Evolutionary conservation across 1,140 invertebrate genomes (phyloP).

Genomic region (Notospermus geniculatus): DNA sequence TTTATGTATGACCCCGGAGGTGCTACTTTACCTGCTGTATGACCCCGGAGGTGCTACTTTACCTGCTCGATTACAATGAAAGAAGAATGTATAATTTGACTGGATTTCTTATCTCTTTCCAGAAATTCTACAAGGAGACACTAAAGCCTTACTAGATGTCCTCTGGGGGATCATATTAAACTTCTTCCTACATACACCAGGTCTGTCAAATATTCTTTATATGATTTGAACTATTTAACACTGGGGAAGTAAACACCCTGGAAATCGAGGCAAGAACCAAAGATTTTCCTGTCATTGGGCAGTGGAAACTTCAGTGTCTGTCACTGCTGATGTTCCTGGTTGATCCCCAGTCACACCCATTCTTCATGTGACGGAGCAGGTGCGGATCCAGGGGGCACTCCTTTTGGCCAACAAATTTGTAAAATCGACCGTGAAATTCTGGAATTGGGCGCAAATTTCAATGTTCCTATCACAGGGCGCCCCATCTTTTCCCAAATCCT

Average conservation of each 20-base stretch:
- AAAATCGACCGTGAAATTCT: too few relatives aligned
- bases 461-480: too few relatives aligned
- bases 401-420: too few relatives aligned
- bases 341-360: too few relatives aligned
- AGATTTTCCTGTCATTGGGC: too few relatives aligned
- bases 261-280: too few relatives aligned
- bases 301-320: not conserved
- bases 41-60: not conserved
- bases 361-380: too few relatives aligned
- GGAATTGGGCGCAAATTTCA: too few relatives aligned
- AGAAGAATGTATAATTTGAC: not conserved
- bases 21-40: not conserved
- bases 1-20: not conserved
- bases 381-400: too few relatives aligned
- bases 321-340: too few relatives aligned
- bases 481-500: too few relatives aligned
- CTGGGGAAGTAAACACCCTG: not conserved
- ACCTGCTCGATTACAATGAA: constrained; percentile 1
- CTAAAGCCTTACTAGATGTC: constrained; percentile 44
- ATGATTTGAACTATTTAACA: not conserved
- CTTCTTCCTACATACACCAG: constrained; percentile 40
- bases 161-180: constrained; percentile 46
- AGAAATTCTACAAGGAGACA: constrained; percentile 46
- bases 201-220: constrained; percentile 17
- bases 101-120: constrained; percentile 23